A percentile compares a stretch with the other conserved stretches of the same genome.
These are phyloP conservation scores for Gnatocerus cornutus DNA, from an alignment of 2,888 invertebrate species.

Conservation along the genomic window DNA sequence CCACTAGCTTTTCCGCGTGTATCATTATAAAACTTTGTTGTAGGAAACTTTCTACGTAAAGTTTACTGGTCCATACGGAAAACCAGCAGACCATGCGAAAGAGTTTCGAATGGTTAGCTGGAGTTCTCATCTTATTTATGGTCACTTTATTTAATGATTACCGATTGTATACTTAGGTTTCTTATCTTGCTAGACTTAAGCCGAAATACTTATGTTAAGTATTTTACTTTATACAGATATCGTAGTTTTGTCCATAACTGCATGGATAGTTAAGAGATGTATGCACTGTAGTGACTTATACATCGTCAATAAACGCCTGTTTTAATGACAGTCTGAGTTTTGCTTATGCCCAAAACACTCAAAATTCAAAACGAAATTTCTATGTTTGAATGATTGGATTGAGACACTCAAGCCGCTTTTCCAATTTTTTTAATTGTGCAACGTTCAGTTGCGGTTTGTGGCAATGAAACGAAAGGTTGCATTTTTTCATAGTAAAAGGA, in stretches of 20 bases:
- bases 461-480: slow-evolving; percentile 27
- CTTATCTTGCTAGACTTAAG: slow-evolving; percentile 13
- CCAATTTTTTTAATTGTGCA: slow-evolving; percentile 27
- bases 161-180: slow-evolving; percentile 35
- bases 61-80: slow-evolving; percentile 63
- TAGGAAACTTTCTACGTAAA: slow-evolving; percentile 54
- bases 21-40: slow-evolving; percentile 59
- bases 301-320: slow-evolving; percentile 36
- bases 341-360: neutral
- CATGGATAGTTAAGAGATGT: slow-evolving; percentile 21
- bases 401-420: neutral
- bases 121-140: slow-evolving; percentile 39
- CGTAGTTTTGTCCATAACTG: slow-evolving; percentile 20
- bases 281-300: slow-evolving; percentile 36
- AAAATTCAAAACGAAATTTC: too few species aligned
- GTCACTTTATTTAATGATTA: slow-evolving; percentile 40
- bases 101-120: slow-evolving; percentile 30
- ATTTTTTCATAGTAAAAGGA: slow-evolving; percentile 21
- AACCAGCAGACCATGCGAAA: slow-evolving; percentile 46
- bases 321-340: slow-evolving; percentile 9
- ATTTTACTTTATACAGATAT: slow-evolving; percentile 32
- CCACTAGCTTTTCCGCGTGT: slow-evolving; percentile 55
- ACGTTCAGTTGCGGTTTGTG: slow-evolving; percentile 21
- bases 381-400: neutral
- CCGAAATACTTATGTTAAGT: slow-evolving; percentile 46